phyloP scores from a whole-genome alignment of 2,113 vertebrate species.

The Gallinago undulata region DNA sequence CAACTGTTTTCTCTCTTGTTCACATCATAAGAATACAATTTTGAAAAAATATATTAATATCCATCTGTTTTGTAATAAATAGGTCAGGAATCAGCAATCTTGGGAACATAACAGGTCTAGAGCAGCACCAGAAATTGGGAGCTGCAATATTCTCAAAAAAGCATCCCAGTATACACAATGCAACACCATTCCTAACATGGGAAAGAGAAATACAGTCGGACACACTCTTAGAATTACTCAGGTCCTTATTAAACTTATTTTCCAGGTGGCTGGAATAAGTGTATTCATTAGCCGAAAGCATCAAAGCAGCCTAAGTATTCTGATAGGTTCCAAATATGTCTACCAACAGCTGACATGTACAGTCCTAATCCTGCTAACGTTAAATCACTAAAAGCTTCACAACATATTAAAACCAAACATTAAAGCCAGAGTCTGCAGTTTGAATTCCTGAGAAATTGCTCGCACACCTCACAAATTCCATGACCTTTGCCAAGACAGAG shows the following conservation, averaged over 20 bases:
- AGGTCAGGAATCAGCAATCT: neutral
- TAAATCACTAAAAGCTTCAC: neutral
- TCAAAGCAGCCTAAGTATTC: neutral
- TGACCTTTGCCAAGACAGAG: neutral
- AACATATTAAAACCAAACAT: neutral
- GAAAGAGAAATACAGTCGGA: neutral
- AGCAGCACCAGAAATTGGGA: neutral
- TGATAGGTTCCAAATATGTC: neutral
- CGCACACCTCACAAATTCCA: neutral
- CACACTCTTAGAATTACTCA: neutral
- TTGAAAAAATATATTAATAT: neutral
- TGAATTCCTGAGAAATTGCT: neutral
- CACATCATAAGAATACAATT: neutral
- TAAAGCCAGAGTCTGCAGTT: neutral
- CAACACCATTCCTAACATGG: neutral
- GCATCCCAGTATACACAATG: neutral
- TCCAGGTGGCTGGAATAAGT: neutral
- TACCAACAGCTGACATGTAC: fast-evolving
- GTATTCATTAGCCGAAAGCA: neutral
- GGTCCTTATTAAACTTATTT: neutral
- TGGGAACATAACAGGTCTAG: neutral
- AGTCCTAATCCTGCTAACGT: neutral
- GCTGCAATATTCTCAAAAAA: neutral
- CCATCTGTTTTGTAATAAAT: neutral
- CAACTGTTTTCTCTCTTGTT: neutral